Percentiles rank a stretch among this genome's conserved stretches.
phyloP scores from a whole-genome alignment of 2,888 invertebrate species.

The Galerucella nymphaeae region DNA sequence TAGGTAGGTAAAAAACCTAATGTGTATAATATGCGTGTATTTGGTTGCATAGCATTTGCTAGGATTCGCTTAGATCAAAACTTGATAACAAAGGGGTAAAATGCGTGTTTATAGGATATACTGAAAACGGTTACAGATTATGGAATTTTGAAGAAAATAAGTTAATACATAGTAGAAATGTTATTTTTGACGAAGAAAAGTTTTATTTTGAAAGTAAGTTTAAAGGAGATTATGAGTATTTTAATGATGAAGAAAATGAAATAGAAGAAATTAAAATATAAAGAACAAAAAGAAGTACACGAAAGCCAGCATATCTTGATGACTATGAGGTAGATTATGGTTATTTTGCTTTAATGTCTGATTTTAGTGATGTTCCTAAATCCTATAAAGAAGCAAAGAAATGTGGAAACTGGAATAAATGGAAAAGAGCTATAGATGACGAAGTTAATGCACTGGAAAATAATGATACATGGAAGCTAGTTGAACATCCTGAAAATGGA shows the following conservation, averaged over 20 bases:
- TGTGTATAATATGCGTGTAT: conserved; percentile 19
- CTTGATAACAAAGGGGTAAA: background rate
- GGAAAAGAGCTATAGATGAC: conserved; percentile 36
- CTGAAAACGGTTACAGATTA: too few relatives aligned
- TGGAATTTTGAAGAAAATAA: too few relatives aligned
- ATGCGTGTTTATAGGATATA: too few relatives aligned
- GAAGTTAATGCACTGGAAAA: conserved; percentile 32
- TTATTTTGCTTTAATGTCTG: conserved; percentile 39
- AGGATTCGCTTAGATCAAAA: background rate
- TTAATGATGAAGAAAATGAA: conserved; percentile 6
- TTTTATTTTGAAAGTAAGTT: too few relatives aligned
- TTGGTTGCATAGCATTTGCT: conserved; percentile 36
- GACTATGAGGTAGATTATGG: conserved; percentile 31
- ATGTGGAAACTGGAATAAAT: conserved; percentile 27
- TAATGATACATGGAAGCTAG: conserved; percentile 36
- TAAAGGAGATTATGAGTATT: background rate
- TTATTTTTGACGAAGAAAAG: too few relatives aligned
- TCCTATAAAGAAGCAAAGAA: conserved; percentile 32
- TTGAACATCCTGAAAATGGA: conserved; percentile 28
- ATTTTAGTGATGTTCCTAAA: conserved; percentile 29
- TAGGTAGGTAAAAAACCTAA: conserved; percentile 32
- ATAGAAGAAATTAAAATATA: conserved; percentile 20
- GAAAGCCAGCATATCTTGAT: conserved; percentile 34
- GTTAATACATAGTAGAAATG: too few relatives aligned
- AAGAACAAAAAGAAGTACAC: conserved; percentile 7